Base-by-base conservation (phyloP, 2,888 invertebrate species). In the Dromius quadrimaculatus region DNA sequence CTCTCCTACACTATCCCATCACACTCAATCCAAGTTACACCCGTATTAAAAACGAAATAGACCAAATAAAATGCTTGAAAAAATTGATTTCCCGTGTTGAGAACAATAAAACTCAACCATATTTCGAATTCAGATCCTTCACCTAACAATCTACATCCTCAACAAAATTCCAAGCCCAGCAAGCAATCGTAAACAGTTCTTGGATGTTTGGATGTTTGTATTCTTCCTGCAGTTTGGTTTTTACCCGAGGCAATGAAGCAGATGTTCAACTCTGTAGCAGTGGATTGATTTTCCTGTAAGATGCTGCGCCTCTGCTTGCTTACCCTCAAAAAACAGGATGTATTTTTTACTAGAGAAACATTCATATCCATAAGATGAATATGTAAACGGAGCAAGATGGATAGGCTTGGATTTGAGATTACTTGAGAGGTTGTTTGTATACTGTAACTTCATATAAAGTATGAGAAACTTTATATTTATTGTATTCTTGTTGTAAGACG, bases 101-200 rank as follows among this genome's bases (percentile, higher is more conserved):
- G 28, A 28, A 54, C 50, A 54, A 28, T 54, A 54, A 54, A 54
- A 28, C 23, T 28, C 23, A 54, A n/a, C 23, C 50, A 54, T 54
- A 54, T 32, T 28, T 9, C 13, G 32, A 23, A 54, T 54, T 23
- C 28, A 28, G 50, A 28, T 54, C 28, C 50, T 54, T 47, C 23
- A 47, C 47, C 47, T 47, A 20, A 11, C 47, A 20, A 47, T 47
- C 28, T 54, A 54, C 50, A 54, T 54, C 50, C 50, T 8, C 50
- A 28, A 54, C 50, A 28, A 54, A 54, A 54, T 54, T 54, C 50
- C 23, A 54, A 54, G 28, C 32, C 50, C 50, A 54, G 28, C 50
- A 54, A 54, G 50, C 50, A 54, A 54, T 54, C 50, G 50, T 62
- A 62, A 62, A 62, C 62, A 43, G 41, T 62, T 62, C 43, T 19